Evolutionary conservation across 2,888 invertebrate genomes (phyloP).

Genomic region (Tenthredo livida): DNA sequence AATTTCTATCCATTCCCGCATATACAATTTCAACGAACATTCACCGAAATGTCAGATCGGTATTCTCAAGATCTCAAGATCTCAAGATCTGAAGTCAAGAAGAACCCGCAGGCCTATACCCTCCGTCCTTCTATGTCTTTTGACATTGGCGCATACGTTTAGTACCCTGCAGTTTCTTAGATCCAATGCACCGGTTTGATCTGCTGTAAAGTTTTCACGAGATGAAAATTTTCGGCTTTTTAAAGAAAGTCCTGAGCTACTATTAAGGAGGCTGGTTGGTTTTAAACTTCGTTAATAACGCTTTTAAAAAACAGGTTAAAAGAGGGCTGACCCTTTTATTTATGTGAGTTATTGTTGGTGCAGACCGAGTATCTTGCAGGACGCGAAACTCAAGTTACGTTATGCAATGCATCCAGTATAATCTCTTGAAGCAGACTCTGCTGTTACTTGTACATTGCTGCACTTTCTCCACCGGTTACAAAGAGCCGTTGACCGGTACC

Average conservation of each 20-base stretch:
- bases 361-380: background rate
- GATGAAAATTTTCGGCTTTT: background rate
- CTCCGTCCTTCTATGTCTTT: background rate
- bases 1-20: background rate
- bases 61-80: background rate
- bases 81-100: background rate
- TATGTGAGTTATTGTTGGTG: background rate
- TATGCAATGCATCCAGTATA: conserved; percentile 26
- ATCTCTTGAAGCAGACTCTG: conserved; percentile 14
- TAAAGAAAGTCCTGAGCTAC: background rate
- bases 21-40: background rate
- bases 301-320: background rate
- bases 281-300: background rate
- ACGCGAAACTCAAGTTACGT: conserved; percentile 43
- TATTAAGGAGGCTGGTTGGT: background rate
- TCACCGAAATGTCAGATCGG: background rate
- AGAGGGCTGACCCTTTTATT: background rate
- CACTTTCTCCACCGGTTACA: conserved; percentile 27
- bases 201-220: background rate
- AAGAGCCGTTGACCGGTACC: conserved; percentile 35
- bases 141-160: background rate
- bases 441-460: conserved; percentile 19
- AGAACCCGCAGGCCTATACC: background rate
- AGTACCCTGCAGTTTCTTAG: background rate
- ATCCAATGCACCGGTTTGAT: background rate